Evolutionary conservation across 2,113 vertebrate species (phyloP).

Genomic region (Melospiza melodia): DNA sequence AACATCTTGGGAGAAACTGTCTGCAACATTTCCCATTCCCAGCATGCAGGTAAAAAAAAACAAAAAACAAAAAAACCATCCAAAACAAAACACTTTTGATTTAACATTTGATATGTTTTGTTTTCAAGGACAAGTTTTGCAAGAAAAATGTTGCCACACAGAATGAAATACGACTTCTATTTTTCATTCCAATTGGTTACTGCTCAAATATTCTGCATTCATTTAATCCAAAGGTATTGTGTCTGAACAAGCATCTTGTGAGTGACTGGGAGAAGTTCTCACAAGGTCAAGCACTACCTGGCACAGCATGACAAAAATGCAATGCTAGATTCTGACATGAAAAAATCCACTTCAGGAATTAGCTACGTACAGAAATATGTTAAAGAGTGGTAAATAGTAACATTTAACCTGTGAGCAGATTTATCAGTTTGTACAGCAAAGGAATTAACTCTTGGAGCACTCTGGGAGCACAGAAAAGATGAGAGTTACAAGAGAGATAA

Average conservation of each 20-base stretch:
- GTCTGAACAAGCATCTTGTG: conserved; percentile 11
- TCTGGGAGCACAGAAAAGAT: neutral
- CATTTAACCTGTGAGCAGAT: neutral
- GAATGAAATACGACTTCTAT: conserved; percentile 76
- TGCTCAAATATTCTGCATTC: conserved; percentile 71
- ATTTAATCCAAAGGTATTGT: conserved; percentile 49
- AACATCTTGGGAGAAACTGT: conserved; percentile 16
- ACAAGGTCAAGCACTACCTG: conserved; percentile 64
- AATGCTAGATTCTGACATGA: neutral
- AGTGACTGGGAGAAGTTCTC: conserved; percentile 34
- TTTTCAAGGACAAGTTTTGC: conserved; percentile 75
- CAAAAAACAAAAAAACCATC: neutral
- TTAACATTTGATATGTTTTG: conserved; percentile 73
- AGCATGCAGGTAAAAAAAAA: conserved; percentile 48
- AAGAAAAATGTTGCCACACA: conserved; percentile 69
- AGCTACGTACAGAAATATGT: neutral
- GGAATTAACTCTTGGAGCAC: neutral
- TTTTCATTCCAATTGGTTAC: conserved; percentile 72
- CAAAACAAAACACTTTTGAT: conserved; percentile 62
- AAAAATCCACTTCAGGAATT: neutral
- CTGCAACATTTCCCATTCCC: conserved; percentile 67
- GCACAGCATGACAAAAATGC: neutral
- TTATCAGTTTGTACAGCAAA: neutral
- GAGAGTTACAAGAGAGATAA: neutral
- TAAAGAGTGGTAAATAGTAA: neutral